These are phyloP conservation scores for Numenius phaeopus DNA, from an alignment of 2,797 vertebrate genomes.

Conservation along the genomic window DNA sequence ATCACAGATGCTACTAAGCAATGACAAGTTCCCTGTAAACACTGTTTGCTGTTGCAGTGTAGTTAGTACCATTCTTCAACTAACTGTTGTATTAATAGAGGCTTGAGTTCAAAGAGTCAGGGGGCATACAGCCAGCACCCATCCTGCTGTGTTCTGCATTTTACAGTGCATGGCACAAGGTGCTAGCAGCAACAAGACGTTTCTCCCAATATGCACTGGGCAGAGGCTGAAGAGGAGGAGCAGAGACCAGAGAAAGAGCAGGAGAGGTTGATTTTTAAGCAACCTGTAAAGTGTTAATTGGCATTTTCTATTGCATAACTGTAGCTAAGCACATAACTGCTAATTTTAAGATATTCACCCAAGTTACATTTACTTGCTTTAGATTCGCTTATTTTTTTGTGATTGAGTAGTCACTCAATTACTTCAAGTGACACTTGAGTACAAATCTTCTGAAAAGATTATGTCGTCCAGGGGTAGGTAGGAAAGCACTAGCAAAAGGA, in stretches of 20 bases:
- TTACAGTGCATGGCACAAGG: background rate
- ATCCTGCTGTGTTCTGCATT: background rate
- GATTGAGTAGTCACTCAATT: background rate
- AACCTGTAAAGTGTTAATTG: background rate
- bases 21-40: background rate
- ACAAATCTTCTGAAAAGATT: background rate
- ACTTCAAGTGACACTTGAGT: background rate
- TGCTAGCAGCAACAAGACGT: background rate
- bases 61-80: background rate
- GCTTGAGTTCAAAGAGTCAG: background rate
- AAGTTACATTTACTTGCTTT: background rate
- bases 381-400: background rate
- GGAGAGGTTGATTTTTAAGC: background rate
- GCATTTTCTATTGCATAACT: background rate
- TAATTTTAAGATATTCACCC: background rate
- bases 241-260: background rate
- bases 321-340: background rate
- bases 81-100: background rate
- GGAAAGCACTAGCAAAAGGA: background rate
- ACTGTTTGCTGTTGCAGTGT: background rate
- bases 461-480: background rate
- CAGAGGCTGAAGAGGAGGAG: background rate
- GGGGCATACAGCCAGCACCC: background rate
- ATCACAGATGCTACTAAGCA: background rate
- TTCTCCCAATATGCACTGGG: background rate